Conservation (phyloP, 1,140 invertebrate genomes). For the Glossosoma conforme region DNA sequence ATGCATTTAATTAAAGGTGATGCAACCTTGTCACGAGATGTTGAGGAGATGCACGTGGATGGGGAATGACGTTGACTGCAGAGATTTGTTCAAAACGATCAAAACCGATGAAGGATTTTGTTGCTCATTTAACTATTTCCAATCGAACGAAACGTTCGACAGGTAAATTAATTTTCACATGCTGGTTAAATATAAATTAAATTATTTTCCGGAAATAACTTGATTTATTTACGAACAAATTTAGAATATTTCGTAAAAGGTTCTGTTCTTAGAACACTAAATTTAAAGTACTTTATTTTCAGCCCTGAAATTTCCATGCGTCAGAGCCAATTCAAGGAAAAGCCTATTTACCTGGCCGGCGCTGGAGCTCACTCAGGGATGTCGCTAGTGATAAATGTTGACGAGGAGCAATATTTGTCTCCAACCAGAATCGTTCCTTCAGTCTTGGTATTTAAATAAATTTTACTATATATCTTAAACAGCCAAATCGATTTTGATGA, state of each 20-base stretch:
- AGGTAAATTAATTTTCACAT: conserved; percentile 8
- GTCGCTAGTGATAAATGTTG: conserved; percentile 16
- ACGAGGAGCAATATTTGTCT: conserved; percentile 15
- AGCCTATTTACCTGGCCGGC: conserved; percentile 10
- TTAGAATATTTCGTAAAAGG: not conserved
- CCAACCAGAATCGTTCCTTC: conserved; percentile 18
- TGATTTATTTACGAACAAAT: not conserved
- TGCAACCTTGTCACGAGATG: conserved; percentile 20
- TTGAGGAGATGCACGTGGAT: conserved; percentile 24
- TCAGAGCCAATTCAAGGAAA: too few relatives aligned
- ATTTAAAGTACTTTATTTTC: too few relatives aligned
- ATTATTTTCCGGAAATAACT: not conserved
- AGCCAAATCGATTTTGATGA: too few relatives aligned
- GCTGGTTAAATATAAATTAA: not conserved
- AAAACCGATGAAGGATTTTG: conserved; percentile 30
- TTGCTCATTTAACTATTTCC: conserved; percentile 27
- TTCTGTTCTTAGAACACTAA: not conserved
- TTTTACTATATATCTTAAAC: too few relatives aligned
- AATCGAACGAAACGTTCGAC: conserved; percentile 25
- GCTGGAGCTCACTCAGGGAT: conserved; percentile 26
- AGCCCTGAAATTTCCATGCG: not conserved
- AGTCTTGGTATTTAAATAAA: conserved; percentile 13
- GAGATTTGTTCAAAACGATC: conserved; percentile 21
- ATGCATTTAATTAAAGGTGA: too few relatives aligned
- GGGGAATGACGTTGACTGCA: conserved; percentile 16